Evolutionary conservation across 2,797 vertebrate genomes (phyloP).

Genomic region (Anguilla anguilla): DNA sequence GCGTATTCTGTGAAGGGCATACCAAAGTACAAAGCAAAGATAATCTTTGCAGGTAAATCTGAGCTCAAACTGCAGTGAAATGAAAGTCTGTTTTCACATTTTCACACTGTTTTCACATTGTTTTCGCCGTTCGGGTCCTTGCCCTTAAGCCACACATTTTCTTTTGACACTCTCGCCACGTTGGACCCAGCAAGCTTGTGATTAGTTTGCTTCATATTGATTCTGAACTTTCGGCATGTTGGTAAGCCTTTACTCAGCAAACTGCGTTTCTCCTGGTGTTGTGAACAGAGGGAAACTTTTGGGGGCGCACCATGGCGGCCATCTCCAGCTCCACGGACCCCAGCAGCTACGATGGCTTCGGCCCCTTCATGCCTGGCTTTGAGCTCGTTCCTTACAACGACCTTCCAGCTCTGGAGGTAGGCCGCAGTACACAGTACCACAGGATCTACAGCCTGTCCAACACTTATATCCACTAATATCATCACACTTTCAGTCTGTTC

Average conservation of each 20-base stretch:
- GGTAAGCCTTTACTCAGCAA: background rate
- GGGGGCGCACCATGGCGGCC: slow-evolving; percentile 94
- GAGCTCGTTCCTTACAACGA: slow-evolving; percentile 89
- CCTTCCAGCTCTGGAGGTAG: slow-evolving; percentile 88
- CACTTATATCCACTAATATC: no score
- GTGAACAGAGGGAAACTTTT: slow-evolving; percentile 90
- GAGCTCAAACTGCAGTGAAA: background rate
- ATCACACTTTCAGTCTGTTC: no score
- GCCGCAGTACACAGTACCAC: no score
- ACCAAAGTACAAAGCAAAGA: slow-evolving; percentile 90
- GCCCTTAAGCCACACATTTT: no score
- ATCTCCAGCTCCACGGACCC: slow-evolving; percentile 94
- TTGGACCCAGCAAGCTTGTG: no score
- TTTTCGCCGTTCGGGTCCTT: background rate
- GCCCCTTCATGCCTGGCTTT: slow-evolving; percentile 95
- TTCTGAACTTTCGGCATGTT: no score
- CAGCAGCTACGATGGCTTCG: slow-evolving; percentile 93
- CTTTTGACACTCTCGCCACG: no score
- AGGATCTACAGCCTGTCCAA: background rate
- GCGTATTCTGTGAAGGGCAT: slow-evolving; percentile 90
- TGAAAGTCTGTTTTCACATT: background rate
- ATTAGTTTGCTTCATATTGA: no score
- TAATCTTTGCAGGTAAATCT: slow-evolving; percentile 86
- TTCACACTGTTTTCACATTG: background rate
- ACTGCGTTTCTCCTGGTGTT: background rate